Evolutionary conservation across 2,113 vertebrate species (phyloP), one percentile per base, ranked within the genome.

Genomic region (Rousettus leschenaultii): DNA sequence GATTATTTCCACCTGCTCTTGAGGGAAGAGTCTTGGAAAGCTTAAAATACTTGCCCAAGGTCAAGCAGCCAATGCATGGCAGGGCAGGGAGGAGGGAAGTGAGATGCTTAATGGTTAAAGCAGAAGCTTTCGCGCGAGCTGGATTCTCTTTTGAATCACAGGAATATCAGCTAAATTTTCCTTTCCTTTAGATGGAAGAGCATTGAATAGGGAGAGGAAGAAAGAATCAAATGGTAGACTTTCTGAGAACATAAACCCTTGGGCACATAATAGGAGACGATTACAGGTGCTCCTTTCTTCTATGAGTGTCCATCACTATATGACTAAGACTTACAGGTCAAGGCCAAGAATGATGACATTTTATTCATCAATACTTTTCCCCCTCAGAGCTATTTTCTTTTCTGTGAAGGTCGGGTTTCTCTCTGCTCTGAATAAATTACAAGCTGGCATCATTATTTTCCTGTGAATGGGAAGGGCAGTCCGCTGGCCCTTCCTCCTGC

Each of bases 351-450:
- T 0, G 28, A 15, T 53, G 93, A 30, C 18, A 75, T 59, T 91
- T 84, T 45, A 35, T 48, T 75, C n/a, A n/a, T 33, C 38, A 38
- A 22, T 12, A 45, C 24, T 45, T 28, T 38, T 33, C 11, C 38
- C 11, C 8, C 11, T 55, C 79, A 33, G 35, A 86, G 35, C 22
- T 33, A 7, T 71, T 83, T 80, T 74, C 48, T 35, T 68, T 8
- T 66, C 77, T 19, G 2, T 12, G 38, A 43, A 96, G 95, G 94
- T 89, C 68, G 0, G 1, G 21, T 51, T 91, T 66, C 51, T 63
- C 65, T 48, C 48, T 14, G 35, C 82, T 94, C 63, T 83, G 92
- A 96, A 95, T 83, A 89, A 11, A 83, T 94, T 45, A 89, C 57
- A 63, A 77, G 59, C 61, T 5, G 73, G 61, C 53, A 14, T 57